These are phyloP conservation scores for Erebia epiphron DNA, from an alignment of 2,888 invertebrate species.

Conservation along the genomic window DNA sequence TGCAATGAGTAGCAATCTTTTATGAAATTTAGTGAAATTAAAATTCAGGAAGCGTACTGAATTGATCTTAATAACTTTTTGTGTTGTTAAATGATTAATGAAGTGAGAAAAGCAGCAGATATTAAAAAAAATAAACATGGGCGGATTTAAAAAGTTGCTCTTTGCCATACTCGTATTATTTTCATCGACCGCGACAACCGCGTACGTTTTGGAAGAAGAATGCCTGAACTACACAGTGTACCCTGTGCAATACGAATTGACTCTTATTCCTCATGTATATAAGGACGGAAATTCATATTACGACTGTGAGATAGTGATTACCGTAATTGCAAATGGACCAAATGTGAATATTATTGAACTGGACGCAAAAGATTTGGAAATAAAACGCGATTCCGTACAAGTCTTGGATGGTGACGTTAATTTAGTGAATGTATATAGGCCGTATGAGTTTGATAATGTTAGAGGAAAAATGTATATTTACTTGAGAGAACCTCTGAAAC, in stretches of 20 bases:
- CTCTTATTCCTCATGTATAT: slow-evolving; percentile 61
- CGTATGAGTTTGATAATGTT: slow-evolving; percentile 58
- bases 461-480: slow-evolving; percentile 63
- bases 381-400: slow-evolving; percentile 55
- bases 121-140: slow-evolving; percentile 1
- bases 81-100: background rate
- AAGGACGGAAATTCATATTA: slow-evolving; percentile 57
- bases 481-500: slow-evolving; percentile 58
- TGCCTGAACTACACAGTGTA: slow-evolving; percentile 76
- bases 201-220: slow-evolving; percentile 64
- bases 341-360: slow-evolving; percentile 64
- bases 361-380: slow-evolving; percentile 63
- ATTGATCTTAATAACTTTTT: no score
- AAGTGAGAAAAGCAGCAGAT: background rate
- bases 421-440: slow-evolving; percentile 60
- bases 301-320: slow-evolving; percentile 67
- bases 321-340: slow-evolving; percentile 67
- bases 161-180: slow-evolving; percentile 46
- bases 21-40: no score
- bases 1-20: no score
- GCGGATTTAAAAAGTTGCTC: slow-evolving; percentile 40
- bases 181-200: slow-evolving; percentile 50
- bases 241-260: slow-evolving; percentile 72
- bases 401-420: slow-evolving; percentile 58
- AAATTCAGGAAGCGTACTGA: no score